phyloP scores from a whole-genome alignment of 2,113 vertebrate species.

The Amphiprion ocellaris region DNA sequence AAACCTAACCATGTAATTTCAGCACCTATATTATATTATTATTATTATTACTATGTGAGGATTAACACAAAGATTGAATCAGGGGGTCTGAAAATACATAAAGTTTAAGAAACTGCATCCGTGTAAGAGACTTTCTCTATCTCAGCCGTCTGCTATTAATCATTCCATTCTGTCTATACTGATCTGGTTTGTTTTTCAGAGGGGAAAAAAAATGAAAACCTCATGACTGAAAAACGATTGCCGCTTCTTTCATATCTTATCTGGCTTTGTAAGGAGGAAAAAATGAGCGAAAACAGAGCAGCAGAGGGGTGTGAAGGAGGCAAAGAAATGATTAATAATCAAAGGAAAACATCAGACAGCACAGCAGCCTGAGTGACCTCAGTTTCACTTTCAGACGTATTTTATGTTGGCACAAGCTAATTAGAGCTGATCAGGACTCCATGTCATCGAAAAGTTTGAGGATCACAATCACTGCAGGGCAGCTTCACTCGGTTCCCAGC shows the following conservation, averaged over 20 bases:
- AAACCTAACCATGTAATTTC: too few species aligned
- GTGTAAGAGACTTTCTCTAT: background rate
- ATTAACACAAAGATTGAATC: too few species aligned
- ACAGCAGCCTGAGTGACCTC: conserved; percentile 19
- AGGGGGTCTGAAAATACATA: too few species aligned
- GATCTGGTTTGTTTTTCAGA: conserved; percentile 15
- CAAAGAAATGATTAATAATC: conserved; percentile 18
- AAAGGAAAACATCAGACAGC: conserved; percentile 13
- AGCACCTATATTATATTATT: too few species aligned
- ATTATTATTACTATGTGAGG: too few species aligned
- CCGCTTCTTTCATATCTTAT: conserved; percentile 32
- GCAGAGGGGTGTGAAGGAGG: conserved; percentile 3
- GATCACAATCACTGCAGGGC: conserved; percentile 26
- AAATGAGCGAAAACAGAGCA: conserved; percentile 5
- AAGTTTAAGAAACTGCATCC: too few species aligned
- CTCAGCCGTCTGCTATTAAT: conserved; percentile 8
- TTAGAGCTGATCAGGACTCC: conserved; percentile 41
- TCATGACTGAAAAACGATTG: conserved; percentile 8
- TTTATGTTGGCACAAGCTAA: conserved; percentile 31
- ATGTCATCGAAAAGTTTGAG: conserved; percentile 17
- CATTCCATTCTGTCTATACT: conserved; percentile 1
- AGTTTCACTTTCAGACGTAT: conserved; percentile 24
- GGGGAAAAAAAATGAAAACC: background rate
- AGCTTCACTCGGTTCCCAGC: conserved; percentile 33
- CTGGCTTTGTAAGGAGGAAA: conserved; percentile 6